phyloP scores from a whole-genome alignment of 2,113 vertebrate genomes.

The Numida meleagris region DNA sequence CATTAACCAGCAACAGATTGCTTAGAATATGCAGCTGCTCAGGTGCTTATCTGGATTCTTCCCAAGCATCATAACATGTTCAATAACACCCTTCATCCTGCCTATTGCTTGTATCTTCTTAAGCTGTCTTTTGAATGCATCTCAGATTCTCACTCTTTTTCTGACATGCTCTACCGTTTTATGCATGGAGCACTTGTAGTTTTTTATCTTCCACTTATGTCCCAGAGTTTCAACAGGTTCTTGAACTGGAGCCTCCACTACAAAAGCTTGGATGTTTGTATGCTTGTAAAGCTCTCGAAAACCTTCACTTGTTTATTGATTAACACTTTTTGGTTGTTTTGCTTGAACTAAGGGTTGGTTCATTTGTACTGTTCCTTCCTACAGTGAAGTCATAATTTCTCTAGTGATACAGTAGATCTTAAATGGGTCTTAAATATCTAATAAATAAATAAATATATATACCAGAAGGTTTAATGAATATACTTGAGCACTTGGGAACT shows the following conservation, averaged over 20 bases:
- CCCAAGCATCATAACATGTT: not conserved
- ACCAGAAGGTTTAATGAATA: not conserved
- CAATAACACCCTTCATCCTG: not conserved
- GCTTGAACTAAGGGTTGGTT: not conserved
- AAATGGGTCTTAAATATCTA: not conserved
- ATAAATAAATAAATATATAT: not conserved
- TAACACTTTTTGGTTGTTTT: not conserved
- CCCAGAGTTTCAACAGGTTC: not conserved
- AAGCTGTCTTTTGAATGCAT: conserved; percentile 18
- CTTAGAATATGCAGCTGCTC: conserved; percentile 33
- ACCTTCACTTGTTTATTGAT: not conserved
- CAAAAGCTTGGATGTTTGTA: not conserved
- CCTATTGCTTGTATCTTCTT: conserved; percentile 1
- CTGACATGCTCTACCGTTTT: not conserved
- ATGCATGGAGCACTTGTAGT: not conserved
- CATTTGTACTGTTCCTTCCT: not conserved
- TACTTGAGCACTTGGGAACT: not conserved
- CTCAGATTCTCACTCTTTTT: not conserved
- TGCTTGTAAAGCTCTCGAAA: not conserved
- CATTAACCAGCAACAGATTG: conserved; percentile 59
- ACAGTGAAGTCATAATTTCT: not conserved
- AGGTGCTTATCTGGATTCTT: conserved; percentile 31
- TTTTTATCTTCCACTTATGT: not conserved
- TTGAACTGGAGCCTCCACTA: not conserved
- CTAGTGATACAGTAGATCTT: not conserved